Conservation (phyloP, 2,888 invertebrate species). For the Chydorus sphaericus region DNA sequence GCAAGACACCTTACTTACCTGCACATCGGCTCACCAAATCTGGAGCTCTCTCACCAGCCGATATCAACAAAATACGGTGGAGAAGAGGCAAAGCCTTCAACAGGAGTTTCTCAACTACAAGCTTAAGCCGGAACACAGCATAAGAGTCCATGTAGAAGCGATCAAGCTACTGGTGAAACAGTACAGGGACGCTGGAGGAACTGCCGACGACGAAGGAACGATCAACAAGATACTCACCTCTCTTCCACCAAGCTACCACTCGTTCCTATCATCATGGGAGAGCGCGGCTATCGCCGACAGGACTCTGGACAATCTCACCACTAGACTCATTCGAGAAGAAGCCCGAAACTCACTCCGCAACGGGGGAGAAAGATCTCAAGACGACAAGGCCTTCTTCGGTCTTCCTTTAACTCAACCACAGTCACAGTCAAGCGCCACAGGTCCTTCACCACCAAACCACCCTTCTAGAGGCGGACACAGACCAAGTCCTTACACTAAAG, state of each 20-base stretch:
- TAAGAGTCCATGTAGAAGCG: background rate
- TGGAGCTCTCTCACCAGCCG: background rate
- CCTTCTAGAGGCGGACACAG: background rate
- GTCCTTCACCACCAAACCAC: background rate
- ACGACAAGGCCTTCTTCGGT: slow-evolving; percentile 2
- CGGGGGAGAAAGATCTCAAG: background rate
- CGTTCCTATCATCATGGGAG: background rate
- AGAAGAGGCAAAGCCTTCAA: background rate
- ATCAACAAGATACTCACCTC: background rate
- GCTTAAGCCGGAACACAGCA: background rate
- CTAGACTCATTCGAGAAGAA: background rate
- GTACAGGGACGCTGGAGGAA: background rate
- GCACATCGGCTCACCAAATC: background rate
- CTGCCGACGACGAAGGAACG: background rate
- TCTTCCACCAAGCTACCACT: background rate
- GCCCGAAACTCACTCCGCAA: background rate
- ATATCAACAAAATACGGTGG: background rate
- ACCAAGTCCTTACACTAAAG: background rate
- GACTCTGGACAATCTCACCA: background rate
- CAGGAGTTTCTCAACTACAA: background rate
- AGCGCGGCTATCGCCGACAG: background rate
- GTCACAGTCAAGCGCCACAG: background rate
- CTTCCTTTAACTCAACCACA: background rate
- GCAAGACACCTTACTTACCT: background rate
- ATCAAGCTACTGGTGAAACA: background rate